Evolutionary conservation across 23 tunicate species (phyloP).

Genomic region (Styela clava): DNA sequence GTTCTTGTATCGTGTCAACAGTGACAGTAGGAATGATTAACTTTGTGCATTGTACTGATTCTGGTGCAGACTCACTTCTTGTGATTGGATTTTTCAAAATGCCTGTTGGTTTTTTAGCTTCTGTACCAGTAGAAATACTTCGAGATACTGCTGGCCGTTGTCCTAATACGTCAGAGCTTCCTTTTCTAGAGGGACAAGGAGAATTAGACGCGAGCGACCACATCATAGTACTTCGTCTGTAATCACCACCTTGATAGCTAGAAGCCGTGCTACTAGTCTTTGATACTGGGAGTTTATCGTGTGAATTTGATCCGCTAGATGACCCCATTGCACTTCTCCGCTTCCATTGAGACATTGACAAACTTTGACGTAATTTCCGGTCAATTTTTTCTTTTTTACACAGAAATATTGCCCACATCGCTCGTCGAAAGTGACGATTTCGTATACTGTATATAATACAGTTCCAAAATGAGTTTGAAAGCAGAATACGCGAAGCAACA

Average conservation of each 20-base stretch:
- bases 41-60: not conserved
- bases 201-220: constrained; percentile 23
- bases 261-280: constrained; percentile 13
- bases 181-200: constrained; percentile 17
- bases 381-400: constrained; percentile 50
- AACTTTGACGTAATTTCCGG: constrained; percentile 22
- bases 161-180: constrained; percentile 2
- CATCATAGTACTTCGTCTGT: constrained; percentile 26
- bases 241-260: not conserved
- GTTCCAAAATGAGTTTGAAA: constrained; percentile 86
- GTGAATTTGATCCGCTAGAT: not conserved
- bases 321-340: constrained; percentile 8
- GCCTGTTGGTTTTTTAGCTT: not conserved
- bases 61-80: constrained; percentile 9
- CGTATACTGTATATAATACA: constrained; percentile 93
- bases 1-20: not conserved
- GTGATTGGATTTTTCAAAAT: constrained; percentile 1
- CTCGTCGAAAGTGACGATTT: constrained; percentile 68
- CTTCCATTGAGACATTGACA: constrained; percentile 20
- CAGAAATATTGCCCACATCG: constrained; percentile 48
- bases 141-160: not conserved
- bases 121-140: not conserved
- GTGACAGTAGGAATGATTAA: not conserved
- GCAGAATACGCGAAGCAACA: constrained; percentile 47
- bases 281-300: constrained; percentile 23